These are phyloP conservation scores for Grallaria varia DNA, from an alignment of 2,113 vertebrate genomes.

Conservation along the genomic window DNA sequence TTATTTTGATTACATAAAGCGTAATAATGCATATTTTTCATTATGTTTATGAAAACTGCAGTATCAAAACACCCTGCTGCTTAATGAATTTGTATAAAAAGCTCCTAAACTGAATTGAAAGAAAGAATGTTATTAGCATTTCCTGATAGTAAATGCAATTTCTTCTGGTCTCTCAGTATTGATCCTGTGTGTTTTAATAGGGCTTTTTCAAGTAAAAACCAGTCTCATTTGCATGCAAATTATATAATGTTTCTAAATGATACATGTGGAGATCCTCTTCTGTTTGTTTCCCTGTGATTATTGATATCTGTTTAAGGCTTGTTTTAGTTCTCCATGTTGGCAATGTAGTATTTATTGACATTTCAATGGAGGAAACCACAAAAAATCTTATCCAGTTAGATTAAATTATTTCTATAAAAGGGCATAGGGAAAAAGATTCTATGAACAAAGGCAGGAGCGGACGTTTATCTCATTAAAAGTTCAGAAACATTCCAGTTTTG, in stretches of 20 bases:
- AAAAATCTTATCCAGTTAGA: conserved; percentile 50
- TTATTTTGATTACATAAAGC: conserved; percentile 13
- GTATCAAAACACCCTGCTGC: not conserved
- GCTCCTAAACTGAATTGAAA: conserved; percentile 14
- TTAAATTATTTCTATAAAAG: conserved; percentile 50
- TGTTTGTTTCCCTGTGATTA: conserved; percentile 52
- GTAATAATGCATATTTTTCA: not conserved
- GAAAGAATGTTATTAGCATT: conserved; percentile 40
- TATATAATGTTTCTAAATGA: conserved; percentile 60
- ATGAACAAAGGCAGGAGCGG: not conserved
- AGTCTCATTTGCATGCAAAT: conserved; percentile 68
- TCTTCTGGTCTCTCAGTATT: conserved; percentile 53
- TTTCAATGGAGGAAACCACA: conserved; percentile 57
- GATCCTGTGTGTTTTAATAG: conserved; percentile 58
- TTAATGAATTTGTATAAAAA: conserved; percentile 28
- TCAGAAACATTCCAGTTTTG: conserved; percentile 27
- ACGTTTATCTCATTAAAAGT: conserved; percentile 25
- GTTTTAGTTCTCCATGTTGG: conserved; percentile 62
- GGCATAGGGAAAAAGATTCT: not conserved
- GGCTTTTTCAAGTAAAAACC: conserved; percentile 58
- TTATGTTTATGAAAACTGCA: not conserved
- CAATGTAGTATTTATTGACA: conserved; percentile 64
- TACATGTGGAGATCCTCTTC: conserved; percentile 53
- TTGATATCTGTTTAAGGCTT: conserved; percentile 65
- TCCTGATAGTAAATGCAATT: conserved; percentile 58